Base-by-base conservation (phyloP, 2,888 invertebrate species). In the Drosophila pseudotalamancana region DNA sequence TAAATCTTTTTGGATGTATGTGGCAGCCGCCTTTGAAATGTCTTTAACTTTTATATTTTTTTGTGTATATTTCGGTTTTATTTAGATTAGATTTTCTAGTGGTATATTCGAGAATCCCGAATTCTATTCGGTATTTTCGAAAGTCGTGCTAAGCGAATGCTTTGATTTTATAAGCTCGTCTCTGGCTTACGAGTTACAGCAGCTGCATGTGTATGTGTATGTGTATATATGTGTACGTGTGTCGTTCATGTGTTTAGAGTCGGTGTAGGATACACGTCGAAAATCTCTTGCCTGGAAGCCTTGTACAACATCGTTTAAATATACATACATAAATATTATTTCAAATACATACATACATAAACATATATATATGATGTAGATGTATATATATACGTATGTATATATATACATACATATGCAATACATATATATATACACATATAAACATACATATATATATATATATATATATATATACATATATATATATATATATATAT, bases 221-320 rank as follows among this genome's bases (percentile, higher is more conserved):
- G n/a, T 42, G 39, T 64, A 19, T 55, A 25, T 45, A 39, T 35
- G 31, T 45, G 23, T 37, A 34, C 49, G 31, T 25, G 16, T 19
- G 37, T 49, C 42, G 50, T 55, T 32, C 39, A n/a, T 21, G n/a
- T 27, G 42, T 31, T 19, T 46, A 21, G 40, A 37, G 51, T 65
- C 31, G 57, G 65, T 74, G 61, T 66, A 50, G 69, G 34, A 49
- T 67, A 72, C 65, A 73, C 67, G 48, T 69, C 50, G 70, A 59
- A 80, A 77, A 70, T 71, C 55, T 79, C 51, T 75, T 68, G 87
- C 82, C 64, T 84, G 83, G 83, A 84, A 84, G 83, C 87, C 83
- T 87, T 77, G 70, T 79, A 85, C 77, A 81, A 86, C 86, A 83
- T 86, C 63, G 40, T 73, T 83, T 77, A 73, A 66, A 74, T 77